These are phyloP conservation scores for Myotis planiceps DNA, from an alignment of 2,797 vertebrate species.

Conservation along the genomic window DNA sequence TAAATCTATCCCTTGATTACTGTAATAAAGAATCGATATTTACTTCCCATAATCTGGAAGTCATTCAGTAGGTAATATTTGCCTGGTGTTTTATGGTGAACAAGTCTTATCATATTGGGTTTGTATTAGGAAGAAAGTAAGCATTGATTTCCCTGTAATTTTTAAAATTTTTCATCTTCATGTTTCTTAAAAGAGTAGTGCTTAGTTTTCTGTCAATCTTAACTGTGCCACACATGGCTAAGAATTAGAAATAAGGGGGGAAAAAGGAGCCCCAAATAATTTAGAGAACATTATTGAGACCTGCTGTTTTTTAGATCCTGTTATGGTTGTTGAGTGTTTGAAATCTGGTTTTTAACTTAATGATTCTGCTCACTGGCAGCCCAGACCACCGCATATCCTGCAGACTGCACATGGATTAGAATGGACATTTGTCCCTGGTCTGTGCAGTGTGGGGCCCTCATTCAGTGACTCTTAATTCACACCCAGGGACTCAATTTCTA, in stretches of 20 bases:
- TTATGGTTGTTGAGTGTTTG: not conserved
- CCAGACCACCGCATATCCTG: not conserved
- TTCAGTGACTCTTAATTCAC: not conserved
- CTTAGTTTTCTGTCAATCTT: not conserved
- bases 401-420: not conserved
- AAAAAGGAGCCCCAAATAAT: not conserved
- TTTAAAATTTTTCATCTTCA: not conserved
- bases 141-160: not conserved
- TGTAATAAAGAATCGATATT: conserved; percentile 27
- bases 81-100: not conserved
- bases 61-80: not conserved
- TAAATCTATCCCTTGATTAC: conserved; percentile 19
- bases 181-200: not conserved
- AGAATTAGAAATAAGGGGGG: not conserved
- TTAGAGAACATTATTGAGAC: not conserved
- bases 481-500: not conserved
- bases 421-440: not conserved
- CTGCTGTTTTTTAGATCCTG: not conserved
- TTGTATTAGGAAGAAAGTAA: not conserved
- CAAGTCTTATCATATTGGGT: not conserved
- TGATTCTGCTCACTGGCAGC: not conserved
- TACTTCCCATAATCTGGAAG: conserved; percentile 17
- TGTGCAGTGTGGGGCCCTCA: not conserved
- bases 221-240: not conserved
- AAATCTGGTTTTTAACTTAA: not conserved